Evolutionary conservation across 2,888 invertebrate genomes (phyloP).

Genomic region (Pachydiplax longipennis): DNA sequence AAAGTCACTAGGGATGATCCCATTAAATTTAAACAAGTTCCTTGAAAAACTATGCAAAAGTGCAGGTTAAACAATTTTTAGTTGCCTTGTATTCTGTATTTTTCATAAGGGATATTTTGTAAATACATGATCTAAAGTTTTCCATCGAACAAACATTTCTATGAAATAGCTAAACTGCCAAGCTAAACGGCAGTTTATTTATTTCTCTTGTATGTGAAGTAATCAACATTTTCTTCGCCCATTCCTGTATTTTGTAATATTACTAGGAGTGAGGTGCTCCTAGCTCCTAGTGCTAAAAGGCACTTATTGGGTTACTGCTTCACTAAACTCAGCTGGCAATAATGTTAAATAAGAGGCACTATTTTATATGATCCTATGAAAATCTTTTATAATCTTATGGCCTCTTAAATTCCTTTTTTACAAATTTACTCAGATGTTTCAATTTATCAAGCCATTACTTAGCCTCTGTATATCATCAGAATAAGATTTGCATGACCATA

Average conservation of each 20-base stretch:
- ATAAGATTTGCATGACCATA: too few species aligned
- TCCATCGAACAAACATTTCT: not conserved
- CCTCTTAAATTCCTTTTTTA: not conserved
- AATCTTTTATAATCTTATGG: not conserved
- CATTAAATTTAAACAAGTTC: constrained; percentile 16
- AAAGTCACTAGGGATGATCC: not conserved
- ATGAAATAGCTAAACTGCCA: not conserved
- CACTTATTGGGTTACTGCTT: not conserved
- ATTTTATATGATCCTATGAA: not conserved
- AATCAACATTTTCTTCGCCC: not conserved
- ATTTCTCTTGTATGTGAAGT: not conserved
- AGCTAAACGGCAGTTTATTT: not conserved
- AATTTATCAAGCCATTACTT: not conserved
- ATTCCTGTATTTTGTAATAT: not conserved
- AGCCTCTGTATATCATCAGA: not conserved
- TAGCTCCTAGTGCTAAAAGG: not conserved
- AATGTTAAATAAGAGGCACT: not conserved
- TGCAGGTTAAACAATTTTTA: not conserved
- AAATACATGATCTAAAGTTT: not conserved
- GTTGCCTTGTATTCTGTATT: not conserved
- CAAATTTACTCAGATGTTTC: not conserved
- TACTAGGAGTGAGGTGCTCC: not conserved
- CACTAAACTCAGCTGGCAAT: not conserved
- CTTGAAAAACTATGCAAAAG: constrained; percentile 4
- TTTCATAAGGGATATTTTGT: constrained; percentile 5